Percentiles rank a stretch among this genome's conserved stretches.
Evolutionary conservation across 2,797 vertebrate species (phyloP).

Genomic region (Taeniopygia guttata): DNA sequence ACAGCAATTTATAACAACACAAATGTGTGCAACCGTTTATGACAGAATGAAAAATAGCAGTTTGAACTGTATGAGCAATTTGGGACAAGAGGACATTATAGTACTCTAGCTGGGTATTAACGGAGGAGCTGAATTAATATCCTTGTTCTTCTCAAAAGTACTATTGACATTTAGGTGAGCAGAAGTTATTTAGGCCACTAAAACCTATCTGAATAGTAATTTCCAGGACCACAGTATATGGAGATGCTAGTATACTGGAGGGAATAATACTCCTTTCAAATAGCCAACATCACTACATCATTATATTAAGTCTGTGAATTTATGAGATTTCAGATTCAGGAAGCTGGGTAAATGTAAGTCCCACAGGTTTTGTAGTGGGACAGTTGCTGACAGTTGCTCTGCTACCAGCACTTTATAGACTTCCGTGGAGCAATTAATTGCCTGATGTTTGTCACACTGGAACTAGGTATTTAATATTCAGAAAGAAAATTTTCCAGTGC

Average conservation of each 20-base stretch:
- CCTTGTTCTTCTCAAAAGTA: background rate
- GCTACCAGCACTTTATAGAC: background rate
- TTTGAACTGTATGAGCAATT: background rate
- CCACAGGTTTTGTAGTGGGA: background rate
- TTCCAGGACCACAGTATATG: background rate
- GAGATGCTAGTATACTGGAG: background rate
- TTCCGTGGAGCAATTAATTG: background rate
- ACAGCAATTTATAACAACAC: background rate
- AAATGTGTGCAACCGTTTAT: background rate
- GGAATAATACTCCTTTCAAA: background rate
- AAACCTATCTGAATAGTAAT: background rate
- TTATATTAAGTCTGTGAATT: background rate
- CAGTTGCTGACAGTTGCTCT: background rate
- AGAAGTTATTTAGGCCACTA: background rate
- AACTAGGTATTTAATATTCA: background rate
- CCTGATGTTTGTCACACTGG: background rate
- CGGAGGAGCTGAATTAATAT: background rate
- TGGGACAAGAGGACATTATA: background rate
- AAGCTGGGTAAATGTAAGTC: background rate
- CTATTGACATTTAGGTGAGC: background rate
- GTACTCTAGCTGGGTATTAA: background rate
- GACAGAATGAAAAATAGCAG: background rate
- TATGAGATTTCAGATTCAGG: background rate
- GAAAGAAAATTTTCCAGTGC: background rate
- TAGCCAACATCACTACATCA: background rate